Base-by-base conservation (phyloP, 2,113 vertebrate species). In the Rhinolophus ferrumequinum region DNA sequence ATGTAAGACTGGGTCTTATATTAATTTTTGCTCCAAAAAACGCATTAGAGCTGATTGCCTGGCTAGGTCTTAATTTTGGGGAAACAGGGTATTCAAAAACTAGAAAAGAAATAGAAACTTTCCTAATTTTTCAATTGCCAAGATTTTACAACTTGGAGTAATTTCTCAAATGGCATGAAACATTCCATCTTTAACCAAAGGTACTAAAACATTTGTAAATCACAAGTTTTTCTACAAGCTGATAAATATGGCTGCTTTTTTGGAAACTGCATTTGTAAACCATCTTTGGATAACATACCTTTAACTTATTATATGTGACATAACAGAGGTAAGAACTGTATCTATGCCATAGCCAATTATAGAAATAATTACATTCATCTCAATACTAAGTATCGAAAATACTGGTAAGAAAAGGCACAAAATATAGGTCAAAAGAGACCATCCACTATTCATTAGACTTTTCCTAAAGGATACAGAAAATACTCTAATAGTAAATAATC, bases 161-260 rank as follows among this genome's bases (percentile, higher is more conserved):
- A 92, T 72, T 93, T 95, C 50, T 95, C 90, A 85, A 97, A 88
- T 33, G 19, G 30, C 47, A 94, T 21, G 83, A 96, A 90, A 38
- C 26, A 80, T 35, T 58, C 41, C 28, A 83, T 41, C 58, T 85
- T 76, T 87, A 79, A 79, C 21, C 84, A 84, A 88, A 33, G 62
- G 69, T n/a, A 85, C 22, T 56, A 76, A 89, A 41, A 44, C 52
- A 82, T 66, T 62, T 85, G n/a, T 89, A 88, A 94, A 88, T 77
- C 38, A 88, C 22, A 91, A 70, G 62, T 60, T 93, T 88, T 94
- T 56, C 76, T 95, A 56, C 21, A 77, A 82, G n/a, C 8, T 75
- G 38, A 81, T 3, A 88, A 90, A 91, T 35, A 67, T 10, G 26
- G 50, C 26, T 84, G 41, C 33, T 88, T 88, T 85, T 30, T 88